Evolutionary conservation across 2,113 vertebrate species (phyloP).

Genomic region (Furnarius figulus): DNA sequence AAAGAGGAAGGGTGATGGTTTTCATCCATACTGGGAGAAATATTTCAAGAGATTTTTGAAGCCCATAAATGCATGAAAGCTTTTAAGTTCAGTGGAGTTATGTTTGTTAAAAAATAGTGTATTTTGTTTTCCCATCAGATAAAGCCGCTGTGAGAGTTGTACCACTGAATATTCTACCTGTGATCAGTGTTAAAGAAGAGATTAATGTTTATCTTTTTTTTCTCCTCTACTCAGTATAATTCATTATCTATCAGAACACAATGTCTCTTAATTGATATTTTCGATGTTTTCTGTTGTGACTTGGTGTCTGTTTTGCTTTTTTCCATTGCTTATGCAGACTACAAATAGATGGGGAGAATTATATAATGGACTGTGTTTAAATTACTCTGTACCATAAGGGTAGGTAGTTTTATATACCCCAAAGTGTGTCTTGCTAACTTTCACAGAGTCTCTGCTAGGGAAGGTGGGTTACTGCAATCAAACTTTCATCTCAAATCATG

Average conservation of each 20-base stretch:
- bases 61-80: neutral
- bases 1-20: neutral
- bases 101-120: neutral
- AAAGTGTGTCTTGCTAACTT: neutral
- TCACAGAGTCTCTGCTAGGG: neutral
- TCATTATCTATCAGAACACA: neutral
- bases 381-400: neutral
- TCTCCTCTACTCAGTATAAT: neutral
- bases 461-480: neutral
- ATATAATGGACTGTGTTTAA: neutral
- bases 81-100: neutral
- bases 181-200: neutral
- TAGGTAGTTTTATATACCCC: neutral
- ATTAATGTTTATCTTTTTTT: neutral
- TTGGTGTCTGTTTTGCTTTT: neutral
- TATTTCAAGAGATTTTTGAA: neutral
- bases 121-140: neutral
- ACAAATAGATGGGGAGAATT: neutral
- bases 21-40: neutral
- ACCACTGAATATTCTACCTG: neutral
- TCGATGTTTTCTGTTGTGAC: neutral
- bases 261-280: neutral
- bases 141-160: neutral
- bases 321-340: neutral
- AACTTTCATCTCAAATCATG: neutral